phyloP scores from a whole-genome alignment of 2,797 vertebrate genomes.

The Hyperoplus lanceolatus region DNA sequence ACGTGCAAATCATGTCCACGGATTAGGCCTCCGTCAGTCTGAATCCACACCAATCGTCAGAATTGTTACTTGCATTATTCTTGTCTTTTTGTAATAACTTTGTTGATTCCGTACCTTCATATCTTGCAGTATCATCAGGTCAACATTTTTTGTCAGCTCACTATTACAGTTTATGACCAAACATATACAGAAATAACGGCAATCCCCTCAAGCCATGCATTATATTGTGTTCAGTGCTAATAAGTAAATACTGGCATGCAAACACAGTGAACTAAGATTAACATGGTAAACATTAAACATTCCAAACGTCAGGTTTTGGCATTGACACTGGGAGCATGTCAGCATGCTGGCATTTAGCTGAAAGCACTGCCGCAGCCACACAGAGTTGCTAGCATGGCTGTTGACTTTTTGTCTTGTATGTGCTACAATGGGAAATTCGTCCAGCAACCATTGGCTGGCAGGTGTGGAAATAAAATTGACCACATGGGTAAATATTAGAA shows the following conservation, averaged over 20 bases:
- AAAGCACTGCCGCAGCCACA: background rate
- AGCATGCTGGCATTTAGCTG: background rate
- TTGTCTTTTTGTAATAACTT: no score
- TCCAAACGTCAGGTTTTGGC: background rate
- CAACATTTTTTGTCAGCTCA: background rate
- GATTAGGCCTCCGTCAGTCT: background rate
- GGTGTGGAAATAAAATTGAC: constrained; percentile 53
- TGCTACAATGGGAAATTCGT: constrained; percentile 28
- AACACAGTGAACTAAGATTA: background rate
- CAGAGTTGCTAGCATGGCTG: background rate
- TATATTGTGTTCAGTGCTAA: background rate
- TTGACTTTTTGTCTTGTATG: background rate
- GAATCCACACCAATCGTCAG: background rate
- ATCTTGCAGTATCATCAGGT: background rate
- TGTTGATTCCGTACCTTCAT: background rate
- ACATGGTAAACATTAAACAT: background rate
- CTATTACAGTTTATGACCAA: background rate
- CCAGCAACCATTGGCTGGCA: constrained; percentile 28
- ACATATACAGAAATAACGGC: background rate
- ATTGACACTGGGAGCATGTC: background rate
- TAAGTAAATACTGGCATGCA: background rate
- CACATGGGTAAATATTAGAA: constrained; percentile 21
- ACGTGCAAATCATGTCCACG: background rate
- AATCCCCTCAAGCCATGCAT: background rate
- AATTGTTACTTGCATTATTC: no score